These are phyloP conservation scores for Sinohyriopsis cumingii DNA, from an alignment of 2,888 invertebrate genomes.

Conservation along the genomic window DNA sequence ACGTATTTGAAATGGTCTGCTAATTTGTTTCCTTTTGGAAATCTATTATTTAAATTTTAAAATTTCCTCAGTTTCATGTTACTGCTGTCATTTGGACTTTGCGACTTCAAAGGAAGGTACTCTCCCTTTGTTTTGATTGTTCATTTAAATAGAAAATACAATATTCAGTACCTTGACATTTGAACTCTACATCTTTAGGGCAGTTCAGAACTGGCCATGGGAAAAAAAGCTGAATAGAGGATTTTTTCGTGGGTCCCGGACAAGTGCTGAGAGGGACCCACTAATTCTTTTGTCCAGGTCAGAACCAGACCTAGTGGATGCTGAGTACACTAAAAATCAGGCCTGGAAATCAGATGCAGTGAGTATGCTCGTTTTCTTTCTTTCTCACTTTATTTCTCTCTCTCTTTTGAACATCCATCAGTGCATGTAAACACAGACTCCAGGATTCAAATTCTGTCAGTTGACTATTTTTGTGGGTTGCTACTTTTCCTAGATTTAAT, in stretches of 20 bases:
- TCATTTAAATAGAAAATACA: too few relatives aligned
- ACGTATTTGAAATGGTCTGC: too few relatives aligned
- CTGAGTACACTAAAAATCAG: slow-evolving; percentile 97
- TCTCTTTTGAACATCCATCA: neutral
- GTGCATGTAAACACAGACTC: neutral
- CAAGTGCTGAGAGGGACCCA: slow-evolving; percentile 91
- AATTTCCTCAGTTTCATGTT: too few relatives aligned
- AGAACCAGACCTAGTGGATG: slow-evolving; percentile 85
- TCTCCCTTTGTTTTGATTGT: too few relatives aligned
- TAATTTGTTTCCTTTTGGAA: too few relatives aligned
- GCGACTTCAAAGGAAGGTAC: too few relatives aligned
- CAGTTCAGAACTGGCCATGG: slow-evolving; percentile 83
- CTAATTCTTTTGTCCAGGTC: slow-evolving; percentile 81
- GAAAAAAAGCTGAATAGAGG: slow-evolving; percentile 78
- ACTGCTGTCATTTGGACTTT: too few relatives aligned
- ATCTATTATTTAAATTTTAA: too few relatives aligned
- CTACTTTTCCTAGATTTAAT: too few relatives aligned
- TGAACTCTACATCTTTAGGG: slow-evolving; percentile 62
- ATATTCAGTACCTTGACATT: neutral
- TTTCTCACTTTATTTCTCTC: neutral
- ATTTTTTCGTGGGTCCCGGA: slow-evolving; percentile 96
- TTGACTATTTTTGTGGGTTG: too few relatives aligned
- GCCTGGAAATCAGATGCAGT: slow-evolving; percentile 94
- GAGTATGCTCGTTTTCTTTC: slow-evolving; percentile 2
- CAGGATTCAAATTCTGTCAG: too few relatives aligned